Evolutionary conservation across 23 tunicate genomes (phyloP).

Genomic region (Ascidia mentula): DNA sequence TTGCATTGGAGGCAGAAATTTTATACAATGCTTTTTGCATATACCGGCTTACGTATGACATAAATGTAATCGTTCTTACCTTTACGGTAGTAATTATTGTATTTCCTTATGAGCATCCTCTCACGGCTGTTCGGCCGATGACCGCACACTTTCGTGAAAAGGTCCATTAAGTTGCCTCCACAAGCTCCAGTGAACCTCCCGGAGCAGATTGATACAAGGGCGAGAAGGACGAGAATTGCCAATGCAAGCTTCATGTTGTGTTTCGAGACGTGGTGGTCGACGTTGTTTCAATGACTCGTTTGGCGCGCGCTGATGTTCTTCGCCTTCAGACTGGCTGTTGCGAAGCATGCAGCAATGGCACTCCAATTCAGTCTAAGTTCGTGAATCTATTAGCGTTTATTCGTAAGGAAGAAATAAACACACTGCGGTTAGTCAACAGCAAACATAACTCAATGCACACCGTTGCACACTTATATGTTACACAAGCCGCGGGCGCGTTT

Average conservation of each 20-base stretch:
- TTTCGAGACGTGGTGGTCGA: conserved; percentile 14
- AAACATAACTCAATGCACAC: background rate
- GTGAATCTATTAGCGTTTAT: background rate
- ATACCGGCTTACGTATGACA: background rate
- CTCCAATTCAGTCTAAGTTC: background rate
- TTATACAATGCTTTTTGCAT: background rate
- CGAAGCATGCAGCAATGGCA: background rate
- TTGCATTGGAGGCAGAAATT: background rate
- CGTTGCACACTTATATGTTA: background rate
- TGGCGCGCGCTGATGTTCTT: background rate
- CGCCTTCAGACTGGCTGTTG: conserved; percentile 3
- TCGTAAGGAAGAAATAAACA: background rate
- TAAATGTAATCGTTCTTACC: background rate
- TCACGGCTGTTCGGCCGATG: background rate
- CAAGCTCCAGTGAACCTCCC: background rate
- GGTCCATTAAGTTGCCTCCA: background rate
- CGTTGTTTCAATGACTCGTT: background rate
- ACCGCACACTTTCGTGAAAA: background rate
- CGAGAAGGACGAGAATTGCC: background rate
- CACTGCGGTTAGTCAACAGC: background rate
- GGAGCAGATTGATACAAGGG: background rate
- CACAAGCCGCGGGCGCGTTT: too few species aligned
- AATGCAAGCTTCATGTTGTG: background rate
- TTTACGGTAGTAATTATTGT: background rate
- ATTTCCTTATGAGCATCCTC: background rate